Base-by-base conservation (phyloP, 1,140 invertebrate genomes). In the Thaumatotibia leucotreta region DNA sequence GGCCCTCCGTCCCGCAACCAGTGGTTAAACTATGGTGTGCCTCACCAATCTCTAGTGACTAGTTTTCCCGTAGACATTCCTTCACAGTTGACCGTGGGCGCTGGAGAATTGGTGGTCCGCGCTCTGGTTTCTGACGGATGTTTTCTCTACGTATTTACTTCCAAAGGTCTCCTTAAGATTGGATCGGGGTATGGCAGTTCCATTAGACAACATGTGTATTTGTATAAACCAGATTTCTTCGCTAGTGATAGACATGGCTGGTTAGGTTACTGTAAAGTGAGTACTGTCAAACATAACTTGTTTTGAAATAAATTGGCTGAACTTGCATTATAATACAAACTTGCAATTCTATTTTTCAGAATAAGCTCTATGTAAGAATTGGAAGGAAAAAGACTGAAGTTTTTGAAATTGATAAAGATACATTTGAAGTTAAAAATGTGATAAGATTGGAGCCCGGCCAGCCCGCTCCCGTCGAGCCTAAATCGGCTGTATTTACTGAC, bases 131-230 rank as follows among this genome's bases (percentile, higher is more conserved):
- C 96, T 80, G 97, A 99, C 92, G 98, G 98, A 22, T 94, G 95
- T 70, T 98, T 95, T 87, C 91, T 99, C 23, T 99, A 97, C 88
- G 86, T 99, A 2, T 94, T 95, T 79, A 95, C 94, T 75, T 93
- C 94, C 0, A 95, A 93, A 77, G 95, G 97, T 6, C 91, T 98
- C 52, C 92, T 96, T 31, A 98, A 99, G 92, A 95, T 99, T 74
- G 98, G 98, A 5, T 97, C 97, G 71, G 98, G 98, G 17, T 98
- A 97, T 90, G 95, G 96, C 35, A 96, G 96, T 72, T 98, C 97
- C 9, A 93, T 97, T 68, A 96, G 96, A 91, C 97, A 97, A 27
- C 95, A 97, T 85, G 90, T 98, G 33, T 97, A 98, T 84, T 88
- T 94, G 67, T 94, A 95, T 76, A 96, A 96, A 84, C 92, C 94